Conservation (phyloP, 2,888 invertebrate species). For the Halictus ligatus region DNA sequence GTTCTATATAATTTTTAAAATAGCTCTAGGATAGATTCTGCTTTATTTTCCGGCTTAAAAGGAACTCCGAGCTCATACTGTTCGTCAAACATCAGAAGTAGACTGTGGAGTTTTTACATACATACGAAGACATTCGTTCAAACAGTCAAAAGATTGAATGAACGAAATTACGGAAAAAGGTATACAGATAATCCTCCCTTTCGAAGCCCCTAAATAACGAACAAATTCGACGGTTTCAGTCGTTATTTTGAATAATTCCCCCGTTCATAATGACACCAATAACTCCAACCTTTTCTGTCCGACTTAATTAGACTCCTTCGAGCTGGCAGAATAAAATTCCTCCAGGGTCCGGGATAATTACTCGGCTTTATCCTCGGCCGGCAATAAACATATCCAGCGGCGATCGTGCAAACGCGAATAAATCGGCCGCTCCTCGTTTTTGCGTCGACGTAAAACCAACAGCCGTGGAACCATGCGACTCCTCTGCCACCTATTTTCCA, state of each 20-base stretch:
- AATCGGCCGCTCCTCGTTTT: slow-evolving; percentile 16
- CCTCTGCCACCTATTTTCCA: slow-evolving; percentile 28
- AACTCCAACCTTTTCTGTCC: not conserved
- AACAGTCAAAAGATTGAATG: no score
- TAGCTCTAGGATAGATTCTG: no score
- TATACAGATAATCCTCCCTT: not conserved
- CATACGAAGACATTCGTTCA: no score
- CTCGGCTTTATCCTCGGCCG: slow-evolving; percentile 21
- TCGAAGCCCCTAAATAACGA: not conserved
- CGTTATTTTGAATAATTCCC: not conserved
- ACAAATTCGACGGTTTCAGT: not conserved
- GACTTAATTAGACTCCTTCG: slow-evolving; percentile 47
- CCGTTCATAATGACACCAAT: not conserved
- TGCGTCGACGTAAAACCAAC: not conserved
- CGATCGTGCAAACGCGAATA: slow-evolving; percentile 26
- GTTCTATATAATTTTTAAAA: no score
- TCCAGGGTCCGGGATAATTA: slow-evolving; percentile 30
- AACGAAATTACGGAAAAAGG: no score
- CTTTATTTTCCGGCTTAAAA: no score
- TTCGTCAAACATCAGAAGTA: no score
- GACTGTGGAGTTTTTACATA: no score
- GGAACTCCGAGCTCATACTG: no score
- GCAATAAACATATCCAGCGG: slow-evolving; percentile 35
- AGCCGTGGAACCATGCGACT: not conserved
- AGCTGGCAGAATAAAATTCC: not conserved